phyloP scores from a whole-genome alignment of 1,140 invertebrate species.

The Gonatopus flavifemur region DNA sequence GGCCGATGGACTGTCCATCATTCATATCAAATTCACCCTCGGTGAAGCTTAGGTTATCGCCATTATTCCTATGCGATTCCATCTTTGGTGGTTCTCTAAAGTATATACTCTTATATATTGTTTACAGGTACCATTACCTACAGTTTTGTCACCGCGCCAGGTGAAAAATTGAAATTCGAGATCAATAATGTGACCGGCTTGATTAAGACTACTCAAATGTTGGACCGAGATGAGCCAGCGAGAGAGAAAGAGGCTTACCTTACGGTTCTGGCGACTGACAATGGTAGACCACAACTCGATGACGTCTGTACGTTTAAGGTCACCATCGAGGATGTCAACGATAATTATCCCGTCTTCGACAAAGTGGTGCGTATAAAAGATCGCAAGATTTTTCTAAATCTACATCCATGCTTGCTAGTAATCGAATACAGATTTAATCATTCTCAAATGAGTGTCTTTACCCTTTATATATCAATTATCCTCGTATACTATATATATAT shows the following conservation, averaged over 20 bases:
- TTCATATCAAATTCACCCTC: too few species aligned
- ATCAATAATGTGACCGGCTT: slow-evolving; percentile 75
- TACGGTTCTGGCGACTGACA: slow-evolving; percentile 81
- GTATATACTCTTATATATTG: too few species aligned
- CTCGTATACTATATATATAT: too few species aligned
- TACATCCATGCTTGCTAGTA: too few species aligned
- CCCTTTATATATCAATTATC: too few species aligned
- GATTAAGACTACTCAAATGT: slow-evolving; percentile 73
- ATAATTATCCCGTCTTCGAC: slow-evolving; percentile 84
- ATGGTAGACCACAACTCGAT: slow-evolving; percentile 79
- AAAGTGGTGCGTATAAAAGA: slow-evolving; percentile 64
- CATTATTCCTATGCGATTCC: too few species aligned
- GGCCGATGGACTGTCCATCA: too few species aligned
- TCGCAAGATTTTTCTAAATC: too few species aligned
- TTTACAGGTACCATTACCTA: slow-evolving; percentile 71
- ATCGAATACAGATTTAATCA: too few species aligned
- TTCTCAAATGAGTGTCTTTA: too few species aligned
- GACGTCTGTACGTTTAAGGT: slow-evolving; percentile 88
- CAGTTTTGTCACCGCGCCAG: slow-evolving; percentile 74
- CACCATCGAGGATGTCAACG: slow-evolving; percentile 83
- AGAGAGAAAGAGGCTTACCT: slow-evolving; percentile 82
- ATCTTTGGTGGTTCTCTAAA: too few species aligned
- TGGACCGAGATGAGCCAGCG: slow-evolving; percentile 84
- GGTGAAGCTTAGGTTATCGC: too few species aligned
- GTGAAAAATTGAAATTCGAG: slow-evolving; percentile 74